Evolutionary conservation across 2,888 invertebrate species (phyloP).

Genomic region (Plebejus argus): DNA sequence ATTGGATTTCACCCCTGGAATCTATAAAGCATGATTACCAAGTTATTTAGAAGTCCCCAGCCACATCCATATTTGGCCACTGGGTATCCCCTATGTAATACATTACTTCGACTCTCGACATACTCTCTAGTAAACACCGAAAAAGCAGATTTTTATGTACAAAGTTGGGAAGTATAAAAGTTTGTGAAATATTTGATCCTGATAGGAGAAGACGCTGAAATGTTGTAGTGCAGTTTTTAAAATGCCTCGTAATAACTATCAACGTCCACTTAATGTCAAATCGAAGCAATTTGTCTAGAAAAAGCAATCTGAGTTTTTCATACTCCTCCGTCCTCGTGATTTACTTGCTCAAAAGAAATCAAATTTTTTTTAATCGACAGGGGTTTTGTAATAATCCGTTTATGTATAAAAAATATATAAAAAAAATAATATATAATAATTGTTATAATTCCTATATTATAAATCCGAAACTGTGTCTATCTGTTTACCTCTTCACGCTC

Average conservation of each 20-base stretch:
- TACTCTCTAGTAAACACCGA: not conserved
- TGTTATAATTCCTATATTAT: too few relatives aligned
- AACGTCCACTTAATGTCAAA: not conserved
- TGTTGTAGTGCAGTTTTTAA: conserved; percentile 2
- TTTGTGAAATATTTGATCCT: conserved; percentile 16
- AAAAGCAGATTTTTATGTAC: not conserved
- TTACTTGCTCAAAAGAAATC: not conserved
- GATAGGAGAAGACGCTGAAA: conserved; percentile 4
- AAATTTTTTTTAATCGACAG: not conserved
- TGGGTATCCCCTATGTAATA: not conserved
- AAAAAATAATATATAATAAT: too few relatives aligned
- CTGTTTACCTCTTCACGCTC: too few relatives aligned
- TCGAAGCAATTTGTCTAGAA: too few relatives aligned
- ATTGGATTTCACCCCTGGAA: not conserved
- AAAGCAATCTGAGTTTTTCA: too few relatives aligned
- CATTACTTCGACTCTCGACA: not conserved
- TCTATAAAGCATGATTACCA: conserved; percentile 19
- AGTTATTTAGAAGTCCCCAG: not conserved
- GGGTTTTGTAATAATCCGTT: too few relatives aligned
- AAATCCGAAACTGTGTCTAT: too few relatives aligned
- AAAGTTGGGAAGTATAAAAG: conserved; percentile 7
- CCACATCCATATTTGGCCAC: not conserved
- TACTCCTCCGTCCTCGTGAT: too few relatives aligned
- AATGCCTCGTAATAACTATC: not conserved
- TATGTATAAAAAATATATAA: too few relatives aligned